Percentiles rank a stretch among this genome's conserved stretches.
phyloP scores from a whole-genome alignment of 2,888 invertebrate genomes.

The Mycalesis mineus region DNA sequence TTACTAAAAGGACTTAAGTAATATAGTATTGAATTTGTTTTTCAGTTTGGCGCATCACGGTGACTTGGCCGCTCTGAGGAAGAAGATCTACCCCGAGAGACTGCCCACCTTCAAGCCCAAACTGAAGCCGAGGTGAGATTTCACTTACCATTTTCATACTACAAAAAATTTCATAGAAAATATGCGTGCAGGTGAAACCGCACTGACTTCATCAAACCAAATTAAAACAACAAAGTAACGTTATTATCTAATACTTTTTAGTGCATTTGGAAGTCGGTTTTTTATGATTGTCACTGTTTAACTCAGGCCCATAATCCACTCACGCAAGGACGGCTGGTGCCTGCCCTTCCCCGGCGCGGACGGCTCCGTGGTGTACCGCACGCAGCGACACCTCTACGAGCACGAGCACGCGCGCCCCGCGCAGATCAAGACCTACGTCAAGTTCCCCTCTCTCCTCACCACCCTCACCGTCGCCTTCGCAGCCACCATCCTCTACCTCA shows the following conservation, averaged over 20 bases:
- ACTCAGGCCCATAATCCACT: slow-evolving; percentile 78
- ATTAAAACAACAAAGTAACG: no score
- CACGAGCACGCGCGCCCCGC: slow-evolving; percentile 83
- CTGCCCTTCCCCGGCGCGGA: slow-evolving; percentile 91
- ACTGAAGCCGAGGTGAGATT: slow-evolving; percentile 73
- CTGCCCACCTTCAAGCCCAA: slow-evolving; percentile 81
- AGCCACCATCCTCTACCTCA: slow-evolving; percentile 63
- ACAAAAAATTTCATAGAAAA: no score
- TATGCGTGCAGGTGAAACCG: no score
- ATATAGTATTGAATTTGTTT: slow-evolving; percentile 20
- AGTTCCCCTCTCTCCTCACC: slow-evolving; percentile 58
- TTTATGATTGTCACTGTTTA: slow-evolving; percentile 18
- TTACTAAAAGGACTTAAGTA: no score
- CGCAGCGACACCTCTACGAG: slow-evolving; percentile 87
- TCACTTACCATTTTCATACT: no score
- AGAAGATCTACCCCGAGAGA: slow-evolving; percentile 81
- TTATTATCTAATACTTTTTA: no score
- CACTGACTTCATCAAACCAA: no score
- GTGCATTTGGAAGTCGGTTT: neutral
- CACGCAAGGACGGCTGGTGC: slow-evolving; percentile 75
- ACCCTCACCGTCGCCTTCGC: slow-evolving; percentile 73
- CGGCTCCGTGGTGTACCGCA: slow-evolving; percentile 87
- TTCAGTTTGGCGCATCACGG: slow-evolving; percentile 76
- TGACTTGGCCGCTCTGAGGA: slow-evolving; percentile 82
- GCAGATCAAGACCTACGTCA: slow-evolving; percentile 87